These are phyloP conservation scores for Orthosia incerta DNA, from an alignment of 2,888 invertebrate genomes.

Conservation along the genomic window DNA sequence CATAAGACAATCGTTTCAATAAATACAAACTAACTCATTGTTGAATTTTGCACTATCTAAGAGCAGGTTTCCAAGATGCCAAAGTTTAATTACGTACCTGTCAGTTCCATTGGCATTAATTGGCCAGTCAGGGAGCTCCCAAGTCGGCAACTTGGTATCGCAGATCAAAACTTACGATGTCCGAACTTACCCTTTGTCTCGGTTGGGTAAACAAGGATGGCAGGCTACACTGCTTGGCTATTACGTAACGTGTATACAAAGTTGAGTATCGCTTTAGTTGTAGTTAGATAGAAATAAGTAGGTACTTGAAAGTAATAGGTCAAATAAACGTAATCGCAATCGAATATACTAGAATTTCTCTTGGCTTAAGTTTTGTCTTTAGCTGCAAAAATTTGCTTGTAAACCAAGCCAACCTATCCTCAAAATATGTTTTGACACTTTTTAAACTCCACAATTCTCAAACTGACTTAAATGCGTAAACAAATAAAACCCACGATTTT, in stretches of 20 bases:
- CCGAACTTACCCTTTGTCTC: constrained; percentile 62
- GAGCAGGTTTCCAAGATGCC: constrained; percentile 35
- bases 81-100: constrained; percentile 61
- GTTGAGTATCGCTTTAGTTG: background rate
- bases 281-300: background rate
- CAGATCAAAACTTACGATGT: constrained; percentile 60
- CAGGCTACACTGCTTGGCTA: constrained; percentile 16
- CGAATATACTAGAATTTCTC: background rate
- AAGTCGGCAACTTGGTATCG: constrained; percentile 44
- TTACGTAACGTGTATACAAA: constrained; percentile 2
- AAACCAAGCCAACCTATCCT: no score
- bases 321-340: background rate
- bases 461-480: no score
- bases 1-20: constrained; percentile 9
- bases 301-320: background rate
- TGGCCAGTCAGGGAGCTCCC: constrained; percentile 37
- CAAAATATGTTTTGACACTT: no score
- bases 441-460: no score
- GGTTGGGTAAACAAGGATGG: constrained; percentile 44
- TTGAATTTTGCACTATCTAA: constrained; percentile 38
- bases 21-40: constrained; percentile 20
- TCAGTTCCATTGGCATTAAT: constrained; percentile 58
- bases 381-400: background rate
- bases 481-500: background rate
- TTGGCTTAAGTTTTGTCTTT: no score